These are phyloP conservation scores for Heliconius congener DNA, from an alignment of 1,140 invertebrate genomes.

Conservation along the genomic window DNA sequence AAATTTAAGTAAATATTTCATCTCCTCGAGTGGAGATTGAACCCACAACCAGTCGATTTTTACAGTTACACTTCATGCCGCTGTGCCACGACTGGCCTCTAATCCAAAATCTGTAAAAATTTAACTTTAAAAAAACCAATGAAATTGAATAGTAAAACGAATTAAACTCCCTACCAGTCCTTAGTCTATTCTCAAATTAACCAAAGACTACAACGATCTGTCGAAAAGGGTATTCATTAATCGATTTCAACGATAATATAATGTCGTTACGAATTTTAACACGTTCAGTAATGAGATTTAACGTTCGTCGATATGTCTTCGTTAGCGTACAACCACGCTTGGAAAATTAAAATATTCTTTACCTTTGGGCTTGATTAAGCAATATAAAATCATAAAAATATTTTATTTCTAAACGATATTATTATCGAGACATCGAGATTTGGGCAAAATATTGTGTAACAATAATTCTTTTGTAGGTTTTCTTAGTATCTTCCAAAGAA, in stretches of 20 bases:
- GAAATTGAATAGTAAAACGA: background rate
- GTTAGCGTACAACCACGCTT: constrained; percentile 47
- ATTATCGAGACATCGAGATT: background rate
- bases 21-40: no score
- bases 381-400: constrained; percentile 2
- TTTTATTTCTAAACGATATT: background rate
- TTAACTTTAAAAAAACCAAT: background rate
- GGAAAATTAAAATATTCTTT: constrained; percentile 23
- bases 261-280: constrained; percentile 68
- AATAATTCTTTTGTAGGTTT: background rate
- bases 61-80: no score
- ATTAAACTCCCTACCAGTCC: background rate
- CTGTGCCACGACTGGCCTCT: no score
- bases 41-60: no score
- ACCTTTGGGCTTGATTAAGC: constrained; percentile 13
- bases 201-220: constrained; percentile 30
- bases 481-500: no score
- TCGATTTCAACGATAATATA: constrained; percentile 49
- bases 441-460: background rate
- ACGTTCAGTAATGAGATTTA: constrained; percentile 55
- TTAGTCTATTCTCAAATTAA: background rate
- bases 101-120: no score
- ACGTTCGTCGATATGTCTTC: constrained; percentile 60
- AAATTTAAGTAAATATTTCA: no score
- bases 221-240: constrained; percentile 65